Evolutionary conservation across 2,797 vertebrate species (phyloP).

Genomic region (Gallinago nigripennis): DNA sequence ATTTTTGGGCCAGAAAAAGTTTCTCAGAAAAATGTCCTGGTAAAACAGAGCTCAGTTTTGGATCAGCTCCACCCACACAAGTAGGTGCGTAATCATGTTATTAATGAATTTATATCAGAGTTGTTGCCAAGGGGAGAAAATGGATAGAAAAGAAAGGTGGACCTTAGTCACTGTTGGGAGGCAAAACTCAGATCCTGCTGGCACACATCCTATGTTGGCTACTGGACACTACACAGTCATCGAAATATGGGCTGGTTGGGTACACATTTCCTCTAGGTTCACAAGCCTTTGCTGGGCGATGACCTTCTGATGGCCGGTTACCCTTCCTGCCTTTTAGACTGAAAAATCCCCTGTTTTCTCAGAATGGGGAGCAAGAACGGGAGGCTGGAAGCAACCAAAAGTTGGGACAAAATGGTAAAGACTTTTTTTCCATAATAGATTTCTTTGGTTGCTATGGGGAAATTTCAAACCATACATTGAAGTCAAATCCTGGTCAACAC

Average conservation of each 20-base stretch:
- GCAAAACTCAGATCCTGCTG: not conserved
- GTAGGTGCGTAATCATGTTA: not conserved
- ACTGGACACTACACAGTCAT: rapidly evolving
- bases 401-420: not conserved
- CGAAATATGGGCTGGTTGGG: not conserved
- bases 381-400: not conserved
- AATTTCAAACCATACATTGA: not conserved
- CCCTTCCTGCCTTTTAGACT: not conserved
- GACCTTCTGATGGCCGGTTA: not conserved
- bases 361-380: not conserved
- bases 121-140: not conserved
- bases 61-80: not conserved
- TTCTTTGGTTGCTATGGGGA: not conserved
- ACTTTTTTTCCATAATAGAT: not conserved
- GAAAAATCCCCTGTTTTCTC: not conserved
- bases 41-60: not conserved
- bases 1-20: not conserved
- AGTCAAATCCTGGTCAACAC: not conserved
- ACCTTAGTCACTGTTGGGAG: rapidly evolving
- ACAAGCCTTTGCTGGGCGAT: rapidly evolving
- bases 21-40: not conserved
- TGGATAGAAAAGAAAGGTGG: not conserved
- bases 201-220: rapidly evolving
- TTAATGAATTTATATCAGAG: not conserved
- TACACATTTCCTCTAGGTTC: not conserved